A percentile compares a stretch with the other conserved stretches of the same genome.
phyloP scores from a whole-genome alignment of 2,888 invertebrate species.

The Drosophila lacicola region DNA sequence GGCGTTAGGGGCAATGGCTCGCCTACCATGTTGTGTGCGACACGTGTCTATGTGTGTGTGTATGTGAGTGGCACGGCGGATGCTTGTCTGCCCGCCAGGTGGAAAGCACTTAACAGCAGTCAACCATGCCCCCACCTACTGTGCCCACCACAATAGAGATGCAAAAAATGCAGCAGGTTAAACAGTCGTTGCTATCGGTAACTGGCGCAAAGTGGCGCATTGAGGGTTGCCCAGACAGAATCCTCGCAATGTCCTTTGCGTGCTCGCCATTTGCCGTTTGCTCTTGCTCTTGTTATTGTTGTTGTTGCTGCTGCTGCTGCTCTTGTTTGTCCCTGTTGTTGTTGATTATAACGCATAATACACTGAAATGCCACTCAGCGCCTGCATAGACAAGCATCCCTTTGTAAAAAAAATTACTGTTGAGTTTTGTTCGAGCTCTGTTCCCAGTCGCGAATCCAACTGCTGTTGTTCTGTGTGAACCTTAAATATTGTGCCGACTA shows the following conservation, averaged over 20 bases:
- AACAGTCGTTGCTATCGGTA: conserved; percentile 45
- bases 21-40: conserved; percentile 56
- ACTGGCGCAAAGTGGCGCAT: conserved; percentile 49
- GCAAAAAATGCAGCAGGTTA: conserved; percentile 49
- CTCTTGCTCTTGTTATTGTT: conserved; percentile 5
- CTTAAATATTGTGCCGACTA: conserved; percentile 38
- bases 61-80: conserved; percentile 11
- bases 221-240: conserved; percentile 46
- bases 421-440: background rate
- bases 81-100: conserved; percentile 64
- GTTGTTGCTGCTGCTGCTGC: conserved; percentile 28
- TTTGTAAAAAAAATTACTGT: conserved; percentile 35
- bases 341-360: conserved; percentile 75
- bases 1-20: conserved; percentile 12
- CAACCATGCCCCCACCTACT: background rate
- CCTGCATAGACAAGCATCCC: conserved; percentile 42
- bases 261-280: background rate
- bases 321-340: conserved; percentile 11
- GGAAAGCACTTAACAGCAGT: conserved; percentile 69
- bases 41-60: conserved; percentile 25
- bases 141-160: conserved; percentile 34
- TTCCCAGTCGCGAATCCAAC: conserved; percentile 5
- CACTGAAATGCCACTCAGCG: conserved; percentile 72
- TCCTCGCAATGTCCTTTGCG: conserved; percentile 33
- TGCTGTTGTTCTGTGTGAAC: conserved; percentile 9